A percentile compares a stretch with the other conserved stretches of the same genome.
Conservation (phyloP, 2,797 vertebrate species). For the Takifugu rubripes region DNA sequence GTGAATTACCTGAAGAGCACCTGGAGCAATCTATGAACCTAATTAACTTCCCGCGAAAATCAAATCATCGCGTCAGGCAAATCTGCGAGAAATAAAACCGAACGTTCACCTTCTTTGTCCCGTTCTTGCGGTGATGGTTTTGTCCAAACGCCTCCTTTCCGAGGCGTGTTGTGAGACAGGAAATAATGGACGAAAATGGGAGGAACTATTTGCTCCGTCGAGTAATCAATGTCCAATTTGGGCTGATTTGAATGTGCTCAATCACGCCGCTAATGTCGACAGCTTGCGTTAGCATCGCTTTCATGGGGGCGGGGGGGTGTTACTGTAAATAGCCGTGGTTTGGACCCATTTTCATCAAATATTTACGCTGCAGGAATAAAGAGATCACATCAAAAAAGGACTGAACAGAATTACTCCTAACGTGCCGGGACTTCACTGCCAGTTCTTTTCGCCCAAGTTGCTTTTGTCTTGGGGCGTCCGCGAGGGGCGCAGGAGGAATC, state of each 20-base stretch:
- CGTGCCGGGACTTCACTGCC: constrained; percentile 74
- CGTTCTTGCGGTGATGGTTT: constrained; percentile 9
- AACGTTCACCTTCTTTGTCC: constrained; percentile 28
- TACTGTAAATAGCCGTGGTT: constrained; percentile 88
- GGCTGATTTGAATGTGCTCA: constrained; percentile 99
- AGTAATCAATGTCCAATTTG: constrained; percentile 96
- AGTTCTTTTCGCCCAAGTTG: constrained; percentile 54
- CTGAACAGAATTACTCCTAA: constrained; percentile 93
- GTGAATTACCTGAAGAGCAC: constrained; percentile 88
- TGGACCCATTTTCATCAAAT: constrained; percentile 95
- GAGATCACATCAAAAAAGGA: constrained; percentile 89
- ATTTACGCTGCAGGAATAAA: constrained; percentile 83
- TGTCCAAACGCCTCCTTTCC: no score
- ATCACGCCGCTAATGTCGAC: constrained; percentile 96
- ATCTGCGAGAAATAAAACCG: constrained; percentile 67
- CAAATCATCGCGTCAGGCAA: constrained; percentile 72
- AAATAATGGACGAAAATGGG: constrained; percentile 43
- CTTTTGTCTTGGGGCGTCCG: constrained; percentile 38
- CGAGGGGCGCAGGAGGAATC: constrained; percentile 39
- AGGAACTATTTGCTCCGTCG: constrained; percentile 77
- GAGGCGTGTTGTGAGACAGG: constrained; percentile 13
- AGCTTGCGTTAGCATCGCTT: constrained; percentile 92
- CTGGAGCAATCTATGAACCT: constrained; percentile 86
- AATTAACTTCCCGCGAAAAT: constrained; percentile 88
- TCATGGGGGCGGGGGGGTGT: constrained; percentile 78